Conservation (phyloP, 2,888 invertebrate species). For the Drosophila demipolita region DNA sequence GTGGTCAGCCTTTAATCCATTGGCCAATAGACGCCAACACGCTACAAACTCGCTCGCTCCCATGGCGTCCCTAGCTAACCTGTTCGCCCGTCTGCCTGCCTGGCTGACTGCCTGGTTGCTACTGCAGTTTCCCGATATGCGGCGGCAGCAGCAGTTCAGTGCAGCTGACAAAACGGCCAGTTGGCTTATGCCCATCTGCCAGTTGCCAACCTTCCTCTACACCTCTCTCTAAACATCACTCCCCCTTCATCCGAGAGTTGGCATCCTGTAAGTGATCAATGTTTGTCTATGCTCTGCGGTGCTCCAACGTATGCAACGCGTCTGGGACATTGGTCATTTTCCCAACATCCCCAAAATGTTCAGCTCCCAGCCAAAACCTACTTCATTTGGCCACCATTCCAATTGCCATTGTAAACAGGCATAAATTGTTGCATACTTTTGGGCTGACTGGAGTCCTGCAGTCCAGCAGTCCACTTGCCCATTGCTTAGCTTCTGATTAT, state of each 20-base stretch:
- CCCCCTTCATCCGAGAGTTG: slow-evolving; percentile 10
- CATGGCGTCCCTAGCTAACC: neutral
- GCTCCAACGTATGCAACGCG: slow-evolving; percentile 58
- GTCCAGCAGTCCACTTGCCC: slow-evolving; percentile 21
- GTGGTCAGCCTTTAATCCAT: slow-evolving; percentile 70
- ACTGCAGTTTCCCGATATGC: slow-evolving; percentile 54
- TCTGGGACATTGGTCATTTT: slow-evolving; percentile 69
- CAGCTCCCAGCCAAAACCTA: neutral
- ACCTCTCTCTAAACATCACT: neutral
- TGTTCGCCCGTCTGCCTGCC: neutral
- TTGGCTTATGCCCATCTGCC: slow-evolving; percentile 53
- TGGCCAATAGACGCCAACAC: slow-evolving; percentile 68
- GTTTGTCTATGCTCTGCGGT: slow-evolving; percentile 75
- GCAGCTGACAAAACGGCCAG: slow-evolving; percentile 67
- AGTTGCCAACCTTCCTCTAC: neutral
- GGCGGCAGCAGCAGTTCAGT: slow-evolving; percentile 52
- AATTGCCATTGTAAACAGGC: slow-evolving; percentile 77
- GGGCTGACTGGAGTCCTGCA: slow-evolving; percentile 39
- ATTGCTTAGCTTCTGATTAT: slow-evolving; percentile 79
- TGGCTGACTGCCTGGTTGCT: slow-evolving; percentile 10
- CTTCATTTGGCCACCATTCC: slow-evolving; percentile 14
- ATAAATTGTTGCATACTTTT: slow-evolving; percentile 80
- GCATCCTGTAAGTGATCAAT: slow-evolving; percentile 79
- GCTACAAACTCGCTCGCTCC: slow-evolving; percentile 17
- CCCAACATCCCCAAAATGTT: slow-evolving; percentile 7